A percentile compares a stretch with the other conserved stretches of the same genome.
These are phyloP conservation scores for Staurois parvus DNA, from an alignment of 2,797 vertebrate genomes.

Conservation along the genomic window DNA sequence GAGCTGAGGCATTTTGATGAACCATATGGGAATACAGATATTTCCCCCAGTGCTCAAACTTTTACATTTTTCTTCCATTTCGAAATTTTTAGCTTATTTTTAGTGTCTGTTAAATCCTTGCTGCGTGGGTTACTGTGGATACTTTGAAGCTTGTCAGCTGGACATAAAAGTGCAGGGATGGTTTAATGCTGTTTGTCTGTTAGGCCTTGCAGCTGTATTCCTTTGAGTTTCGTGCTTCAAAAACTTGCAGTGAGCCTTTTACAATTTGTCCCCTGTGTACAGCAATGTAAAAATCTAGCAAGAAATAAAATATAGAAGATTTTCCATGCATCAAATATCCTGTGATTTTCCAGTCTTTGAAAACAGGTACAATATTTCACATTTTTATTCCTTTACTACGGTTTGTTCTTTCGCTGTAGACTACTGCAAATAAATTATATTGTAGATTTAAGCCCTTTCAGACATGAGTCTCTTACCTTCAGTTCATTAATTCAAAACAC, in stretches of 20 bases:
- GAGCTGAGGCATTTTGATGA: conserved; percentile 37
- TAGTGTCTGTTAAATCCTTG: conserved; percentile 40
- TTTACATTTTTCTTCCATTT: conserved; percentile 39
- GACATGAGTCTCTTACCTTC: too few species aligned
- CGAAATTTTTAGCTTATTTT: conserved; percentile 17
- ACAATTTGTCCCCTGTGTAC: conserved; percentile 1
- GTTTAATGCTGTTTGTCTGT: conserved; percentile 38
- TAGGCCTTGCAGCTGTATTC: conserved; percentile 35
- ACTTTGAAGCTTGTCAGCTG: conserved; percentile 47
- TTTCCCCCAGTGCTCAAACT: conserved; percentile 30
- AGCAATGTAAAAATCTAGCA: conserved; percentile 10
- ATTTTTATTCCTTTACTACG: conserved; percentile 7
- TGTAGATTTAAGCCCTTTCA: background rate
- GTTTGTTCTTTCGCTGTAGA: background rate
- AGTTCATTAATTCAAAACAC: too few species aligned
- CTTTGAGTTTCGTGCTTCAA: conserved; percentile 34
- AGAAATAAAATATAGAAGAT: conserved; percentile 13
- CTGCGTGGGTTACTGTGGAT: conserved; percentile 41
- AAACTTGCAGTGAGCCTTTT: conserved; percentile 28
- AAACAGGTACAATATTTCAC: conserved; percentile 3
- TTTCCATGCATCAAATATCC: conserved; percentile 2
- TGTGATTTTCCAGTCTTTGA: background rate
- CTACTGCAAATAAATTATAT: background rate
- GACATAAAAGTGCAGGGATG: conserved; percentile 39
- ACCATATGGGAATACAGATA: conserved; percentile 15